These are phyloP conservation scores for Atta texana DNA, from an alignment of 1,140 invertebrate genomes.

Conservation along the genomic window DNA sequence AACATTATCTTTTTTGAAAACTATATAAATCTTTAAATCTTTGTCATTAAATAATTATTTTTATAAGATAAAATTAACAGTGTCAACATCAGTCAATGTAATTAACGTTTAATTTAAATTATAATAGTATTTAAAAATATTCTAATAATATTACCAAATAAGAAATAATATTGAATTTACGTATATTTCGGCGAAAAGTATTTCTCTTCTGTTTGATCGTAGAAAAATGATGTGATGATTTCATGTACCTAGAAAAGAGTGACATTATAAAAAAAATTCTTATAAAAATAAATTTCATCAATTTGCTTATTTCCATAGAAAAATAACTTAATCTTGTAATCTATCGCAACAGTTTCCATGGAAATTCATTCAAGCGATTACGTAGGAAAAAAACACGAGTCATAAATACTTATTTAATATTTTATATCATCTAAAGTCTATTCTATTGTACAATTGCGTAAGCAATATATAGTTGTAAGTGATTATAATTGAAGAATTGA, in stretches of 20 bases:
- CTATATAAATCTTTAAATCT: not conserved
- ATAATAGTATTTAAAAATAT: not conserved
- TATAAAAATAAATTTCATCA: not conserved
- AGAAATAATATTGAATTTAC: not conserved
- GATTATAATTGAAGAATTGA: too few species aligned
- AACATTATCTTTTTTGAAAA: not conserved
- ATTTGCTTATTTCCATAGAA: conserved; percentile 34
- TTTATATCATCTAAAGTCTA: too few species aligned
- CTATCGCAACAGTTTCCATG: conserved; percentile 10
- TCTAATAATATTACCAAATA: not conserved
- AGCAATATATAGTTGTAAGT: too few species aligned
- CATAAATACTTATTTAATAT: conserved; percentile 14
- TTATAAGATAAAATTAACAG: not conserved
- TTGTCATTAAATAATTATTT: conserved; percentile 1
- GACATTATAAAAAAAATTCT: conserved; percentile 51
- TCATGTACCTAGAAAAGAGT: conserved; percentile 19
- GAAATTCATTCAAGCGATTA: not conserved
- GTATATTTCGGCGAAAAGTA: not conserved
- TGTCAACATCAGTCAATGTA: not conserved
- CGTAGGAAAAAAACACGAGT: not conserved
- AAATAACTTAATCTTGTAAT: not conserved
- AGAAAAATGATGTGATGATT: conserved; percentile 8
- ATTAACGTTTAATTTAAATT: not conserved
- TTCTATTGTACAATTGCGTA: too few species aligned
- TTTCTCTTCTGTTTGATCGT: not conserved